Conservation (phyloP, 2,113 vertebrate species). For the Rhipidura dahli region DNA sequence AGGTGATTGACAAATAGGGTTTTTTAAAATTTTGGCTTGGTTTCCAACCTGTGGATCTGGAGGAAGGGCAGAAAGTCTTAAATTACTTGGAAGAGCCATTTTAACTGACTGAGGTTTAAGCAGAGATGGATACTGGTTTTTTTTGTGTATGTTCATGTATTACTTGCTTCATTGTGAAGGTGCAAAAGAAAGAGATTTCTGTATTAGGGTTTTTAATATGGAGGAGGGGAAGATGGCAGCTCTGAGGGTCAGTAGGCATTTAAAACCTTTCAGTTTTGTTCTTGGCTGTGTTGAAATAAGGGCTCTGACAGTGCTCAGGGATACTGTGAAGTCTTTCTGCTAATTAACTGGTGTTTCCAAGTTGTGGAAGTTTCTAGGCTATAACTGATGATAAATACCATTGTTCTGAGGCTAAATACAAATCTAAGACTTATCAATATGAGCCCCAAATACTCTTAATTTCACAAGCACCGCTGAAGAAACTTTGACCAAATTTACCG, state of each 20-base stretch:
- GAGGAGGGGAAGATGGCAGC: neutral
- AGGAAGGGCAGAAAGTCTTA: neutral
- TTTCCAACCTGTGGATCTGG: neutral
- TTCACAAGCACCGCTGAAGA: neutral
- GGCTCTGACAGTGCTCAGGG: neutral
- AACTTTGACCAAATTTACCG: neutral
- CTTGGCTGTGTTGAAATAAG: rapidly evolving
- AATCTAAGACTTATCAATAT: neutral
- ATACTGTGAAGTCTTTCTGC: neutral
- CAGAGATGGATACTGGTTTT: neutral
- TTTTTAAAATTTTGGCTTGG: neutral
- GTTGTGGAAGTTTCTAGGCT: neutral
- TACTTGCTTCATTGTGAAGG: neutral
- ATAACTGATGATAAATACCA: neutral
- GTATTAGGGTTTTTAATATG: neutral
- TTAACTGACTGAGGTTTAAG: neutral
- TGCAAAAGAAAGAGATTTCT: neutral
- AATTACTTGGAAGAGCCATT: neutral
- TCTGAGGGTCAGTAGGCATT: neutral
- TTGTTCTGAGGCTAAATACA: neutral
- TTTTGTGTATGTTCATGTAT: neutral
- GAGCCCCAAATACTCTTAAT: neutral
- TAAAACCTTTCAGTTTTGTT: neutral
- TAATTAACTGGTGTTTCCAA: neutral
- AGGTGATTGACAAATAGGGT: neutral